These are phyloP conservation scores for Aspidoscelis tigris DNA, from an alignment of 2,113 vertebrate genomes.

Conservation along the genomic window DNA sequence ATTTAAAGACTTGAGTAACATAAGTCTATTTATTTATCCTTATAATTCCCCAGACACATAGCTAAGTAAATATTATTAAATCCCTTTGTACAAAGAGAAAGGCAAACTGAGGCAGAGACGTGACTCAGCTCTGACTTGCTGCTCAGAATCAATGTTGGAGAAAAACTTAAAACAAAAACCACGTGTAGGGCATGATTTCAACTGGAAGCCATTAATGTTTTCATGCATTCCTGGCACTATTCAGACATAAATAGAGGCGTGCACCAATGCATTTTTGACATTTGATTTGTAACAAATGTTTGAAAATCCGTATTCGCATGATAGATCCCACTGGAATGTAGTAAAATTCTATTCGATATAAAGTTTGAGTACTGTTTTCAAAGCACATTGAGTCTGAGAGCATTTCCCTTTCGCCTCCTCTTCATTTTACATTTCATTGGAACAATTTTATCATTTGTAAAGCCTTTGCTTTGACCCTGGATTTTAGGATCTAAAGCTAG, in stretches of 20 bases:
- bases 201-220: background rate
- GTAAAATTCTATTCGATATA: too few species aligned
- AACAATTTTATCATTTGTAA: too few species aligned
- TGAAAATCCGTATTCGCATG: background rate
- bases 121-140: background rate
- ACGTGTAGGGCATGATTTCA: slow-evolving; percentile 9
- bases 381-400: too few species aligned
- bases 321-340: too few species aligned
- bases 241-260: background rate
- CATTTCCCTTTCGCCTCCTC: too few species aligned
- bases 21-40: slow-evolving; percentile 22
- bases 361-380: too few species aligned
- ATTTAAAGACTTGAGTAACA: slow-evolving; percentile 25
- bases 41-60: slow-evolving; percentile 1
- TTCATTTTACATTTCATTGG: too few species aligned
- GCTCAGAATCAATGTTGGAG: slow-evolving; percentile 21
- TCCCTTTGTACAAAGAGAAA: slow-evolving; percentile 18
- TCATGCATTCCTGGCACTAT: background rate
- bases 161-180: slow-evolving; percentile 8
- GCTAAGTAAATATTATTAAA: slow-evolving; percentile 30
- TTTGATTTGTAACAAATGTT: too few species aligned
- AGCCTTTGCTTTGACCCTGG: too few species aligned
- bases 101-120: slow-evolving; percentile 4
- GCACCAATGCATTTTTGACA: background rate
- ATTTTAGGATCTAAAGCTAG: too few species aligned